Evolutionary conservation across 2,113 vertebrate genomes (phyloP), one percentile per base, ranked within the genome.

Genomic region (Takifugu bimaculatus): DNA sequence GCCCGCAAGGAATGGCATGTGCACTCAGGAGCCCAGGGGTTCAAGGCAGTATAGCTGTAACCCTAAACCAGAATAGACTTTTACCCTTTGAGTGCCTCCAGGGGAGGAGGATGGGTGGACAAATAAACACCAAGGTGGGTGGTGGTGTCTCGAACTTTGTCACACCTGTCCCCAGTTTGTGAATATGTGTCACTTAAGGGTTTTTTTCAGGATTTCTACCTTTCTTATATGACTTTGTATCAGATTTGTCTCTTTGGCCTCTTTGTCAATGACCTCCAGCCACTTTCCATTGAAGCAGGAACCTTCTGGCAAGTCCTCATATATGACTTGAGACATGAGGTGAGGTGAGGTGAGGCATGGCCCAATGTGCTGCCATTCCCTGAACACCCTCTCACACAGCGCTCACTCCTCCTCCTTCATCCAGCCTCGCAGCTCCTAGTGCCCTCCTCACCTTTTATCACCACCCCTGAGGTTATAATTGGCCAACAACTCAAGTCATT

Each of bases 31-130:
- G 79, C 72, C 77, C 4, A 72, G 64, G 84, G 87, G 90, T 91
- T 92, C 90, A 92, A 92, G 90, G 90, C 90, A 83, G 78, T 67
- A 75, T 61, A 79, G 67, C 74, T 85, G 91, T 87, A 91, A 92
- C 87, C 71, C 77, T 83, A 92, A 83, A 89, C 87, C 83, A 92
- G 91, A 92, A 91, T 92, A 90, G 89, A 90, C 87, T 75, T 90
- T 91, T 92, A 92, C 88, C 90, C 90, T 92, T 92, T 92, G 89
- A 92, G 84, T 9, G 77, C 82, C 67, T 80, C 72, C 49, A 55
- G 77, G 77, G 72, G 73, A 67, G 75, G 79, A 28, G 70, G 74
- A 62, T 63, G 68, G 63, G 60, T 71, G 82, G 77, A 75, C 88
- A 88, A 91, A 91, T 90, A 91, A 92, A 92, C 89, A 91, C 85